phyloP scores from a whole-genome alignment of 2,113 vertebrate species.

The Accipiter virgatus region DNA sequence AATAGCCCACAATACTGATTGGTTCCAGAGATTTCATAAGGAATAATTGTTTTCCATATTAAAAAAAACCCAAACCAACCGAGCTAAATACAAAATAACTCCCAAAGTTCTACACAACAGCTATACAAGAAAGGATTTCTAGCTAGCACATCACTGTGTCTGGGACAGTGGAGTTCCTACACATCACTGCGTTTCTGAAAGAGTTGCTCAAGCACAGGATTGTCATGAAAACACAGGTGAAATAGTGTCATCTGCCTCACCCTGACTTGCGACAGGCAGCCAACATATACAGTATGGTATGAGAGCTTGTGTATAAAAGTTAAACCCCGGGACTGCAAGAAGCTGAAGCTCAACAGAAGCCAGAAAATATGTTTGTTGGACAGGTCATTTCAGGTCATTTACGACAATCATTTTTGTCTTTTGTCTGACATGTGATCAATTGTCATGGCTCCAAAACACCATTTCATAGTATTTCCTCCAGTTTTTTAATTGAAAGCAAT shows the following conservation, averaged over 20 bases:
- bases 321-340: neutral
- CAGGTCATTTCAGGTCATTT: neutral
- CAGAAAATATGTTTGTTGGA: neutral
- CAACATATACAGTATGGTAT: neutral
- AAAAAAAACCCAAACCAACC: conserved; percentile 7
- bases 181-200: conserved; percentile 60
- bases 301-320: neutral
- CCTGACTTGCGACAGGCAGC: conserved; percentile 22
- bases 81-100: conserved; percentile 61
- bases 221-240: conserved; percentile 66
- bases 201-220: conserved; percentile 68
- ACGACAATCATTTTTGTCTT: neutral
- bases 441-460: neutral
- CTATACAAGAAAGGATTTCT: conserved; percentile 59
- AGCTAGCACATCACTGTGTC: conserved; percentile 63
- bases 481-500: neutral
- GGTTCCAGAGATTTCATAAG: conserved; percentile 69
- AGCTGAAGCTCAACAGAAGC: conserved; percentile 5
- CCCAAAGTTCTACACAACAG: conserved; percentile 31
- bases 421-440: neutral
- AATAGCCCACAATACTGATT: conserved; percentile 72
- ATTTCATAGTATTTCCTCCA: neutral
- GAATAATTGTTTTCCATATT: conserved; percentile 62
- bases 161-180: conserved; percentile 51
- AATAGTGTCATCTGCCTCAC: conserved; percentile 41